phyloP scores from a whole-genome alignment of 2,113 vertebrate genomes.

The Chroicocephalus ridibundus region DNA sequence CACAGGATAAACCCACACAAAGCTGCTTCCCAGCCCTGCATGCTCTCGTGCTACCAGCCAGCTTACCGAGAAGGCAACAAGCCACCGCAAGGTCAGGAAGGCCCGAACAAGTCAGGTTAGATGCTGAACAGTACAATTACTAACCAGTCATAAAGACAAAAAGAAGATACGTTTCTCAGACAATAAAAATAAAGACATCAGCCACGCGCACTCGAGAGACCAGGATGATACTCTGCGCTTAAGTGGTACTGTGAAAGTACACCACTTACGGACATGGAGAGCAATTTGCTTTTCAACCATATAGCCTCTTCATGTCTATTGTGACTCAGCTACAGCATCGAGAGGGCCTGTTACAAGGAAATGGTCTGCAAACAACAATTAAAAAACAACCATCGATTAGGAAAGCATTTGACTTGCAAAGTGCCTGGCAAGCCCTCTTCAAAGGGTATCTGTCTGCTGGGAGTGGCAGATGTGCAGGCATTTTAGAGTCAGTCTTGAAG shows the following conservation, averaged over 20 bases:
- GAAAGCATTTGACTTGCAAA: background rate
- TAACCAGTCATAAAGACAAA: background rate
- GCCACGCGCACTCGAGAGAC: background rate
- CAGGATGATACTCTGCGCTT: background rate
- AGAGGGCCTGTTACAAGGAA: constrained; percentile 11
- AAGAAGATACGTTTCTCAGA: background rate
- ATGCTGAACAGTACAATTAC: background rate
- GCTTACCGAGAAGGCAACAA: background rate
- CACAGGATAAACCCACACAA: background rate
- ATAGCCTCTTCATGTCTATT: background rate
- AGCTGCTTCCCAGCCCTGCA: background rate
- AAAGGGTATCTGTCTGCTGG: background rate
- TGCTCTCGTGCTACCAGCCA: background rate
- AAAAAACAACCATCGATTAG: background rate
- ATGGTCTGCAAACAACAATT: constrained; percentile 35
- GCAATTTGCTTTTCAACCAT: constrained; percentile 23
- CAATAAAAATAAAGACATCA: background rate
- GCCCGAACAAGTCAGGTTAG: background rate
- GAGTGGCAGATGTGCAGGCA: background rate
- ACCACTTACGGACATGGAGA: constrained; percentile 1
- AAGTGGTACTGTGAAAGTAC: background rate
- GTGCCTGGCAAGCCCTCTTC: background rate
- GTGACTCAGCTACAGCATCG: background rate
- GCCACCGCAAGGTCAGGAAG: background rate
- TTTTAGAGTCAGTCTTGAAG: background rate